Evolutionary conservation across 2,888 invertebrate genomes (phyloP), one percentile per base, ranked within the genome.

Genomic region (Ceriagrion tenellum): DNA sequence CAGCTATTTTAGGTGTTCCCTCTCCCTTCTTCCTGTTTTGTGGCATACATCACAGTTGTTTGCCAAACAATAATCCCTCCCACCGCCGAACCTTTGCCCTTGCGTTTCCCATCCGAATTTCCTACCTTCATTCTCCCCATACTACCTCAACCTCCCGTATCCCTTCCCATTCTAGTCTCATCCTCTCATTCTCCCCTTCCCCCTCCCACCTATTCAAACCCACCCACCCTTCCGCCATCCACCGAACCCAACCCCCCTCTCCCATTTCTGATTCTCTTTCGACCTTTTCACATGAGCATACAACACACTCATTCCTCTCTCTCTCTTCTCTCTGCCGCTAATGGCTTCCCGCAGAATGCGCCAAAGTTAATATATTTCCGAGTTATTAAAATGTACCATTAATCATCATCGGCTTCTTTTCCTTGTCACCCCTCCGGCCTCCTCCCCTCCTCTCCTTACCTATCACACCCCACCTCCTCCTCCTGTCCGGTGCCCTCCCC

Each of bases 351-450:
- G 40, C 63, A 91, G 63, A 91, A 63, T 40, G 63, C 91, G 93
- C 69, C 74, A 55, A 88, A 95, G 95, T 95, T 95, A 95, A 95
- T 95, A 88, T 89, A 89, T 89, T 95, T 95, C 89, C 90, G 69
- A 89, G 95, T 95, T 95, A 95, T 95, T 95, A 95, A 95, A 95
- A 95, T 90, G 89, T 88, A 69, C 63, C 95, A 95, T 95, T 95
- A 95, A 95, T 95, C 95, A 95, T 95, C 88, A 95, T 95, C 93
- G 93, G 93, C 93, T 69, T 93, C 69, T 93, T 74, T 69, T n/a
- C 59, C 91, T 91, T 91, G 91, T 91, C 91, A 91, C 91, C 91
- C 90, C n/a, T n/a, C 56, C 59, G 90, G 90, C 59, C 55, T 40
- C 91, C n/a, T 55, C n/a, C 91, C n/a, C n/a, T 56, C 90, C 23